Evolutionary conservation across 2,797 vertebrate species (phyloP), one percentile per base, ranked within the genome.

Genomic region (Smutsia temminckii): DNA sequence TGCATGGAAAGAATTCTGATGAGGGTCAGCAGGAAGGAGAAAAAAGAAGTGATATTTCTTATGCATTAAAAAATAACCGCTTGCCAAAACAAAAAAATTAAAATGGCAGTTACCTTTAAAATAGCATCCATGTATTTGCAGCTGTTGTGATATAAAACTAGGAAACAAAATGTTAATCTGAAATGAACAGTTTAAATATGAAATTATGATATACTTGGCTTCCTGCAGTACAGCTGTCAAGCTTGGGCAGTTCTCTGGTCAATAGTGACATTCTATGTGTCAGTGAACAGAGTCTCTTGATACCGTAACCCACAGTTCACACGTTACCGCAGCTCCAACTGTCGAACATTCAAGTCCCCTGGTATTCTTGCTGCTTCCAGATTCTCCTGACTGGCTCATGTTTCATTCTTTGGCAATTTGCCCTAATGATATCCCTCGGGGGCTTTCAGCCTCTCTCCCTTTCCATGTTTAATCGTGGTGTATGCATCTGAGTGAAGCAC

Each of bases 321-420:
- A 99, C 99, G 97, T 99, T 98, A 98, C 99, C 97, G 99, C 98
- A 98, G 99, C 99, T 99, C 99, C 99, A 98, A 98, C 99, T 98
- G 99, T 99, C 99, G 98, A 98, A 98, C 98, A 97, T 98, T 98
- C 98, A 98, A 97, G 98, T 99, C 99, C 99, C 99, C 97, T 97
- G 99, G 99, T 99, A 98, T 98, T 98, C 96, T 97, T 97, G 98
- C 98, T 98, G 99, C 99, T 99, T 98, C 98, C 99, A 98, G 99
- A 98, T 99, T 99, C 99, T 99, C 99, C 99, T 99, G 99, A 98
- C 99, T 99, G 99, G 99, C 99, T 99, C 99, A 99, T 99, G 99
- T 99, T 99, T 99, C 99, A 99, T 99, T 99, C 99, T 99, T 99
- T 99, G 99, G 99, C 99, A 99, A 99, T 99, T 99, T 99, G 99